These are phyloP conservation scores for Lithobius niger DNA, from an alignment of 1,140 invertebrate species.

Conservation along the genomic window DNA sequence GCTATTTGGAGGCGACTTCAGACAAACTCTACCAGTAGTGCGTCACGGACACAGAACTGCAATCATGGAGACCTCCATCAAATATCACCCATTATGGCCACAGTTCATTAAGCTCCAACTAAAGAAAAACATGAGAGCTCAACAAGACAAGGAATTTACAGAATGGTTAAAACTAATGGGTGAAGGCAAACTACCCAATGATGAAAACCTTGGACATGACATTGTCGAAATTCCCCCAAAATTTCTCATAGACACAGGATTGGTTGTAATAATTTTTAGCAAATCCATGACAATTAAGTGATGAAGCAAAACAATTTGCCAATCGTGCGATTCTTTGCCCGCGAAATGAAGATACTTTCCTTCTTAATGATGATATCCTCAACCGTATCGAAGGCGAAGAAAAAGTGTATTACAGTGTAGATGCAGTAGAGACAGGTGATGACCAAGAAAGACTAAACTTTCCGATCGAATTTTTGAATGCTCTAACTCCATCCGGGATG, in stretches of 20 bases:
- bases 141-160: slow-evolving; percentile 15
- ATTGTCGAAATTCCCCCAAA: no score
- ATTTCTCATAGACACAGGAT: no score
- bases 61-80: slow-evolving; percentile 19
- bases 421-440: neutral
- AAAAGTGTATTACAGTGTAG: neutral
- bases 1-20: slow-evolving; percentile 24
- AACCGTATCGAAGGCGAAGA: neutral
- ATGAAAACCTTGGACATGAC: slow-evolving; percentile 7
- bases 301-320: no score
- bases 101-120: slow-evolving; percentile 14
- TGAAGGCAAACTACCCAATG: slow-evolving; percentile 15
- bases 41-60: slow-evolving; percentile 12
- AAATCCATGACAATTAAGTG: no score
- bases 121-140: slow-evolving; percentile 20
- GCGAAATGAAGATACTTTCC: neutral
- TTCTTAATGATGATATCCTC: neutral
- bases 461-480: neutral
- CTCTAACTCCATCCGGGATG: neutral
- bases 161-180: slow-evolving; percentile 17
- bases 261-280: no score
- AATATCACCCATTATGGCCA: slow-evolving; percentile 20
- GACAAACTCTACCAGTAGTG: slow-evolving; percentile 21
- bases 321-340: neutral
- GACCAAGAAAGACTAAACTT: neutral